These are phyloP conservation scores for Rhimphoctona megacephalus DNA, from an alignment of 2,888 invertebrate genomes.

Conservation along the genomic window DNA sequence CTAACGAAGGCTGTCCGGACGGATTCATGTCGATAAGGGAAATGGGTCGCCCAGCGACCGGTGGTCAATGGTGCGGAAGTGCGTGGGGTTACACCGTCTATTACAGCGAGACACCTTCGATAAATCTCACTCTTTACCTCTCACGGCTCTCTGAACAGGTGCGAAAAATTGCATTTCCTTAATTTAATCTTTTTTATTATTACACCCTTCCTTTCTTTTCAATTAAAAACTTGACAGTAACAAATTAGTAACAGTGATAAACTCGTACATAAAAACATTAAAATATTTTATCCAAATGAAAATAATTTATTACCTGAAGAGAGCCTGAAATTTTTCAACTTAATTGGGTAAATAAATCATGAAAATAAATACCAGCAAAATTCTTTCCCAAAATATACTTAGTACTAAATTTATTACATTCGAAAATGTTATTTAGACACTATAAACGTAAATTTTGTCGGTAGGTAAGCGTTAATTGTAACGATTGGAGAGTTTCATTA, in stretches of 20 bases:
- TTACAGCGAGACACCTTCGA: constrained; percentile 92
- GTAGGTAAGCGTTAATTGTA: too few relatives aligned
- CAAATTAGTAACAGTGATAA: not conserved
- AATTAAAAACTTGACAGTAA: constrained; percentile 1
- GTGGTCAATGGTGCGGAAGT: constrained; percentile 94
- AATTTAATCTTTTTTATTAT: not conserved
- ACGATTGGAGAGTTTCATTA: too few relatives aligned
- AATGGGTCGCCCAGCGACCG: constrained; percentile 89
- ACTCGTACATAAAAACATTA: not conserved
- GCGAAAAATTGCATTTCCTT: constrained; percentile 70
- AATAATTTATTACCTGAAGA: not conserved
- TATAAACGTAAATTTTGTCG: too few relatives aligned
- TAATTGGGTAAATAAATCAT: not conserved
- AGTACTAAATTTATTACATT: not conserved
- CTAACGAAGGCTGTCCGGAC: constrained; percentile 91
- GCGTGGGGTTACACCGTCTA: constrained; percentile 94
- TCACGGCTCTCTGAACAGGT: constrained; percentile 91
- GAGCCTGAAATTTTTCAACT: not conserved
- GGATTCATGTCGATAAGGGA: constrained; percentile 93
- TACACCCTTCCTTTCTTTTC: not conserved
- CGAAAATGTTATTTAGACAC: too few relatives aligned
- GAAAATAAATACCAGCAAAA: not conserved
- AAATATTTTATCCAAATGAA: not conserved
- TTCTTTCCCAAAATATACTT: not conserved
- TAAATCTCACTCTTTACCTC: constrained; percentile 91